Evolutionary conservation across 2,888 invertebrate genomes (phyloP).

Genomic region (Scelioninae gen. 2): DNA sequence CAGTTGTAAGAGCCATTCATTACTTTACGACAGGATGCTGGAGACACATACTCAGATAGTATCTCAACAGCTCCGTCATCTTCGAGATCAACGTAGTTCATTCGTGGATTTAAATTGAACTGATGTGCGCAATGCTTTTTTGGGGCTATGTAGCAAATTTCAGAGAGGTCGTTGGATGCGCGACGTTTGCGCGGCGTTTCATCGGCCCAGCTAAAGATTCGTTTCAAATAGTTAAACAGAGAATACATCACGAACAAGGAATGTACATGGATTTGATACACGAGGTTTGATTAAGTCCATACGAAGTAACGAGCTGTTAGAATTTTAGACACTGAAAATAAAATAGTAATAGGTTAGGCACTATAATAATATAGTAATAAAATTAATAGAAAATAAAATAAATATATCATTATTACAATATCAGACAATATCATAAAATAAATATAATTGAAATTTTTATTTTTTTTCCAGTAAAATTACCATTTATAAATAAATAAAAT

Average conservation of each 20-base stretch:
- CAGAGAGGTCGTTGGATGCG: slow-evolving; percentile 57
- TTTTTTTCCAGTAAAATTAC: too few relatives aligned
- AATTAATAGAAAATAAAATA: too few relatives aligned
- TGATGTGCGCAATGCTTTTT: slow-evolving; percentile 61
- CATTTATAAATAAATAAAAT: too few relatives aligned
- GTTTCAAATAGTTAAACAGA: slow-evolving; percentile 66
- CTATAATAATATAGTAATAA: too few relatives aligned
- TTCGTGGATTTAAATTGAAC: not conserved
- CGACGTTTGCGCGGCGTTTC: slow-evolving; percentile 66
- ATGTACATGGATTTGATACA: not conserved
- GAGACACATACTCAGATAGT: slow-evolving; percentile 57
- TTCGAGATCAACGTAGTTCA: slow-evolving; percentile 58
- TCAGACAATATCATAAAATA: too few relatives aligned
- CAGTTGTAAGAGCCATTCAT: slow-evolving; percentile 48
- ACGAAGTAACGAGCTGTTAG: too few relatives aligned
- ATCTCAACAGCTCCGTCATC: slow-evolving; percentile 63
- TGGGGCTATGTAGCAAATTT: slow-evolving; percentile 57
- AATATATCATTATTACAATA: too few relatives aligned
- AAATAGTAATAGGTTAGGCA: too few relatives aligned
- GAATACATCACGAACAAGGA: slow-evolving; percentile 7
- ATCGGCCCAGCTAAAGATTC: slow-evolving; percentile 67
- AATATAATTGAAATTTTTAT: too few relatives aligned
- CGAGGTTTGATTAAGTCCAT: not conserved
- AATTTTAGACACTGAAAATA: too few relatives aligned
- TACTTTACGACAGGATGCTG: slow-evolving; percentile 50